A percentile compares a stretch with the other conserved stretches of the same genome.
Evolutionary conservation across 2,113 vertebrate species (phyloP).

Genomic region (Epinephelus moara): DNA sequence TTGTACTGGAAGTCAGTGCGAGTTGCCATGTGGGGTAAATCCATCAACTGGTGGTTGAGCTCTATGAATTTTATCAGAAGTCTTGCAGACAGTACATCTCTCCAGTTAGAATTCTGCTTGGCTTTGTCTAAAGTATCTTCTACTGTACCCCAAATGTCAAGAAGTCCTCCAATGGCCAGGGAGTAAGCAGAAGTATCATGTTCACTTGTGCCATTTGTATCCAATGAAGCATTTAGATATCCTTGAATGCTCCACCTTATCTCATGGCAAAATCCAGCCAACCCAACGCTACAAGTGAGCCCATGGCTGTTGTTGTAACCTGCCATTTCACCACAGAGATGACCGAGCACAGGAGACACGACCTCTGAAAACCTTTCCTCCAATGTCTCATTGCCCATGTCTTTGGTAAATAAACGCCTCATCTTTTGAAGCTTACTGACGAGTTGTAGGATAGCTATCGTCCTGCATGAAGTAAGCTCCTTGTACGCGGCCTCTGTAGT

Average conservation of each 20-base stretch:
- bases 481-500: slow-evolving; percentile 78
- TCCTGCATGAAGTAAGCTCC: slow-evolving; percentile 85
- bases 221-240: slow-evolving; percentile 62
- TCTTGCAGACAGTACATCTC: slow-evolving; percentile 83
- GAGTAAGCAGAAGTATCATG: slow-evolving; percentile 65
- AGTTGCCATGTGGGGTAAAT: slow-evolving; percentile 19
- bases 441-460: slow-evolving; percentile 69
- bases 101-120: slow-evolving; percentile 82
- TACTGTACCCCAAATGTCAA: slow-evolving; percentile 73
- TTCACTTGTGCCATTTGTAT: slow-evolving; percentile 17
- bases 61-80: slow-evolving; percentile 82
- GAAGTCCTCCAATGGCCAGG: slow-evolving; percentile 73
- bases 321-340: slow-evolving; percentile 70
- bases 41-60: slow-evolving; percentile 70
- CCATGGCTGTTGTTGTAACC: slow-evolving; percentile 37
- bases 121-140: slow-evolving; percentile 72
- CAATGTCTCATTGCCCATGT: slow-evolving; percentile 10
- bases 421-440: slow-evolving; percentile 82
- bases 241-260: slow-evolving; percentile 40
- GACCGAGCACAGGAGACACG: slow-evolving; percentile 45
- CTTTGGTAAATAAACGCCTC: slow-evolving; percentile 64
- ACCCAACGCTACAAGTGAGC: slow-evolving; percentile 69
- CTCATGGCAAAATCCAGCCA: slow-evolving; percentile 73
- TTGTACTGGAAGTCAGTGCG: slow-evolving; percentile 63
- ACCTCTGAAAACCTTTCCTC: not conserved